Percentiles rank a stretch among this genome's conserved stretches.
Conservation (phyloP, 2,888 invertebrate genomes). For the Thera obeliscata region DNA sequence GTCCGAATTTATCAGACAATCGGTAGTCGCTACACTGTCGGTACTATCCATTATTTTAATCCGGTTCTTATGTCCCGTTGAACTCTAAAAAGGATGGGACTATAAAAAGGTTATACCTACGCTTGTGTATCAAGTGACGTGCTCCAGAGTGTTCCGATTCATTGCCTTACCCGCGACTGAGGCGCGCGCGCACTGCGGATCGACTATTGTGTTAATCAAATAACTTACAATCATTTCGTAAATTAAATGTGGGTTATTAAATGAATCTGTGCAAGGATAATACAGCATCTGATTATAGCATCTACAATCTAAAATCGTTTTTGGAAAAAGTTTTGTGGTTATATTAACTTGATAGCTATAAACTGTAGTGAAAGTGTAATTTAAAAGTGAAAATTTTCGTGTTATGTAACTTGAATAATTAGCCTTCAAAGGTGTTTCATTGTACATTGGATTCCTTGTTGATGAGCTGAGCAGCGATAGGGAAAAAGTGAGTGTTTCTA, state of each 20-base stretch:
- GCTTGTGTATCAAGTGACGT: slow-evolving; percentile 44
- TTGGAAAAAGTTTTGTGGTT: background rate
- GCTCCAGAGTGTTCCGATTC: slow-evolving; percentile 55
- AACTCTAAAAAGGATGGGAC: slow-evolving; percentile 67
- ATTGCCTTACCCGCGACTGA: slow-evolving; percentile 50
- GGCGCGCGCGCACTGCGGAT: slow-evolving; percentile 43
- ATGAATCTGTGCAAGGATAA: too few species aligned
- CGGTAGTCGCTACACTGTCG: background rate
- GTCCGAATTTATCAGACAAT: background rate
- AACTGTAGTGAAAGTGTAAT: slow-evolving; percentile 10
- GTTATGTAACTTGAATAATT: slow-evolving; percentile 24
- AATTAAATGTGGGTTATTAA: background rate
- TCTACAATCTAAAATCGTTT: too few species aligned
- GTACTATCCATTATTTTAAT: slow-evolving; percentile 16
- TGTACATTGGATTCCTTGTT: slow-evolving; percentile 24
- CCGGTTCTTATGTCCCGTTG: slow-evolving; percentile 50
- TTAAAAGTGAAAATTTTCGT: slow-evolving; percentile 29
- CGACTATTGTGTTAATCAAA: slow-evolving; percentile 26
- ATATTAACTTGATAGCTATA: background rate
- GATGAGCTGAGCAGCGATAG: slow-evolving; percentile 30
- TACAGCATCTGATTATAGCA: too few species aligned
- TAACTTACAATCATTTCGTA: slow-evolving; percentile 5
- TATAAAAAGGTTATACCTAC: slow-evolving; percentile 53
- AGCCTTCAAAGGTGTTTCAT: slow-evolving; percentile 23
- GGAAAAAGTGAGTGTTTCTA: slow-evolving; percentile 37